phyloP scores from a whole-genome alignment of 2,888 invertebrate genomes.

The Mermis nigrescens region DNA sequence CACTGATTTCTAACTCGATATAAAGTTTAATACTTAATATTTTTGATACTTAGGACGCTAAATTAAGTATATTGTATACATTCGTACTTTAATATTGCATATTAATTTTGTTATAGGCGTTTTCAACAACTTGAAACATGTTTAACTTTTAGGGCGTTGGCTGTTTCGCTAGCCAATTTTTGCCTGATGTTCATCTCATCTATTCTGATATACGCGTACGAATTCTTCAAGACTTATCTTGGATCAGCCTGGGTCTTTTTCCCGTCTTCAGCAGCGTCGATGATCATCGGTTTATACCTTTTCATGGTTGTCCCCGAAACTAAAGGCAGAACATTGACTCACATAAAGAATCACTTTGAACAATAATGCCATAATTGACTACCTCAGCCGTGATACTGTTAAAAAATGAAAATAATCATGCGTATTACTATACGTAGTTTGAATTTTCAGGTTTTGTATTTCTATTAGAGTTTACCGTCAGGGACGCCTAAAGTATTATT shows the following conservation, averaged over 20 bases:
- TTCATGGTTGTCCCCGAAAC: not conserved
- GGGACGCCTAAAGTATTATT: too few relatives aligned
- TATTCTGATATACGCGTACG: not conserved
- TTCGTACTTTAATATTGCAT: too few relatives aligned
- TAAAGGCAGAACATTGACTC: not conserved
- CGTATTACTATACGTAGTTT: slow-evolving; percentile 14
- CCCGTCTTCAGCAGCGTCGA: not conserved
- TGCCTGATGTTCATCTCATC: not conserved
- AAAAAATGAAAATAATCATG: slow-evolving; percentile 1
- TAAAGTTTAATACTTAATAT: too few relatives aligned
- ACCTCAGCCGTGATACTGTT: not conserved
- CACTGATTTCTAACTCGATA: too few relatives aligned
- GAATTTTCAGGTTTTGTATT: not conserved
- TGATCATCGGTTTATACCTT: not conserved
- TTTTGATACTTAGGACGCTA: too few relatives aligned
- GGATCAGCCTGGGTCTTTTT: not conserved
- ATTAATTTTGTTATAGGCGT: too few relatives aligned
- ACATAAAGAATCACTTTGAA: not conserved
- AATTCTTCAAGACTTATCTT: not conserved
- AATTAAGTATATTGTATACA: too few relatives aligned
- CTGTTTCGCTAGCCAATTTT: not conserved
- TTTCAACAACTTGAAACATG: too few relatives aligned
- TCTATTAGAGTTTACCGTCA: too few relatives aligned
- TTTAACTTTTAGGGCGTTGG: not conserved
- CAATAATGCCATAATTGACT: not conserved